Base-by-base conservation (phyloP, 2,797 vertebrate genomes). In the Cossypha caffra region DNA sequence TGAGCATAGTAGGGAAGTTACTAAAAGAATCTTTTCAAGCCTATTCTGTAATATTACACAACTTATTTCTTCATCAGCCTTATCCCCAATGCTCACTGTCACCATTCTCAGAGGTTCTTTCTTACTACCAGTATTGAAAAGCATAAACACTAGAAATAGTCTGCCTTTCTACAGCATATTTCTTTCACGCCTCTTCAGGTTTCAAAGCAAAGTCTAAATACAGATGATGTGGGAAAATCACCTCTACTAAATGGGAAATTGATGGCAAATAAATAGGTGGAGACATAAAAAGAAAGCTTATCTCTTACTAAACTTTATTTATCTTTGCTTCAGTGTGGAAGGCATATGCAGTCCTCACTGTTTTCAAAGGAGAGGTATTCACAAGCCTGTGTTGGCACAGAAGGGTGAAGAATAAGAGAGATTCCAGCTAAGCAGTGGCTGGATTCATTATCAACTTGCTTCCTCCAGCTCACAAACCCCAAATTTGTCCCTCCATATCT, bases 1-100 rank as follows among this genome's bases (percentile, higher is more conserved):
- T 96, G 19, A 67, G 48, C 19, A 23, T 78, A 35, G 51, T 52
- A 73, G 63, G 72, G 90, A 63, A 45, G 35, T 88, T 88, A 43
- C 71, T 82, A 69, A 92, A 96, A 88, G 20, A 72, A 57, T 86
- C 19, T 94, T 88, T 95, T 88, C 62, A 94, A 78, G 50, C 25
- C 47, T 68, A 37, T 78, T 83, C 58, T 93, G 73, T 51, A 83
- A 80, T 48, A 62, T 66, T 72, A 58, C 54, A 88, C 35, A 93
- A 77, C 42, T 77, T 71, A 61, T 31, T 94, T 90, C 69, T 88
- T 80, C 62, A 90, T 58, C 59, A 91, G 58, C 20, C 25, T 86
- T 90, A 83, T 61, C 18, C 42, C 25, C 28, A 86, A 0, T 0
- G 3, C 55, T 96, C 13, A 33, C 51, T 75, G 51, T 58, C 67